Base-by-base conservation (phyloP, 2,797 vertebrate genomes). In the Sebastes wilsoni region DNA sequence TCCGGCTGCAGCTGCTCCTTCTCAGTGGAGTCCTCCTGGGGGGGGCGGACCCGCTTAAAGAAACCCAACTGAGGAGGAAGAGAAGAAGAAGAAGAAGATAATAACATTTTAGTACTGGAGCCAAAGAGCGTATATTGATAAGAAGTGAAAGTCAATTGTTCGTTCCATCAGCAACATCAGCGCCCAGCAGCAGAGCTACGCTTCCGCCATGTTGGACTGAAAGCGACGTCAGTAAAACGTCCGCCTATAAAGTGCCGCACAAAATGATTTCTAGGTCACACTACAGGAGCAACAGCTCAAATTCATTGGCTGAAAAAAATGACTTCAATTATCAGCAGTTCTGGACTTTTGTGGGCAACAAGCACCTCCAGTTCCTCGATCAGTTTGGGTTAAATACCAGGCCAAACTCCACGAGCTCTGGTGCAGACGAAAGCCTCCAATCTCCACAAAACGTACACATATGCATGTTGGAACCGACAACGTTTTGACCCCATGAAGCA, bases 1-100 rank as follows among this genome's bases (percentile, higher is more conserved):
- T 98, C 97, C 0, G 98, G 98, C 70, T 99, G 98, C 66, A 99
- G 96, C 79, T 99, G 98, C 80, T 99, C 98, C 89, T 98, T 97
- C 92, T 99, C 98, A 2, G 96, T 93, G 78, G 88, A 94, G 72
- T 99, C 98, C 72, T 98, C 97, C 90, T 98, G 97, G 10, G 98
- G 98, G 49, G 98, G 98, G 69, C 98, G 97, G 32, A 99, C 98
- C 10, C 98, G 95, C 86, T 99, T 99, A 87, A 99, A 99, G 95
- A 99, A 99, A 8, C 98, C 98, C 96, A 99, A 58, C 98, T 99
- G 77, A 18, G 23, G 34, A 84, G 3, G 25, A 81, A 4, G 10
- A 80, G 54, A 10, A 75, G 30, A 46, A 56, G 46, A 69, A 11
- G 4, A 42, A 14, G 5, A 49, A 34, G 32, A 34, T 12, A 20